Evolutionary conservation across 92 coral and sea anemone species (phyloP).

Genomic region (Desmophyllum pertusum): DNA sequence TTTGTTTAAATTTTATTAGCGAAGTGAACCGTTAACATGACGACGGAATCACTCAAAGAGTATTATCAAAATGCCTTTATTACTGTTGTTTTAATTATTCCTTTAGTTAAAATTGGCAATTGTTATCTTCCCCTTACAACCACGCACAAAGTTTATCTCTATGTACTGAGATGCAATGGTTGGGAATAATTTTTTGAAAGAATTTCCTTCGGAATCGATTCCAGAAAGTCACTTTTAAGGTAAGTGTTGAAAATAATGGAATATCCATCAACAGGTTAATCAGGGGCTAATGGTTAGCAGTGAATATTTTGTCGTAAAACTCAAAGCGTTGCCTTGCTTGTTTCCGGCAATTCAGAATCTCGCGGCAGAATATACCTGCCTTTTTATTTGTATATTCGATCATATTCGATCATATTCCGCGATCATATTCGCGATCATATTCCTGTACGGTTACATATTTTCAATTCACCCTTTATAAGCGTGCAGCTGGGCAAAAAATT

Average conservation of each 20-base stretch:
- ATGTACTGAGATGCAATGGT: not conserved
- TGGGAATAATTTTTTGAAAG: not conserved
- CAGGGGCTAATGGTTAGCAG: not conserved
- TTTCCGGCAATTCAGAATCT: not conserved
- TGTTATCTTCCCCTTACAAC: not conserved
- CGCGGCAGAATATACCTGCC: not conserved
- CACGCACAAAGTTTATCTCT: not conserved
- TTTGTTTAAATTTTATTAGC: not conserved
- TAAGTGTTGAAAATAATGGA: not conserved
- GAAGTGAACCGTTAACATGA: conserved; percentile 14
- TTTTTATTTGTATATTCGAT: not conserved
- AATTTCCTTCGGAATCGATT: not conserved
- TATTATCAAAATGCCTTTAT: conserved; percentile 4
- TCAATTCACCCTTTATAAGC: not conserved
- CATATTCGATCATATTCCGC: not conserved
- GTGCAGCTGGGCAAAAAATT: not conserved
- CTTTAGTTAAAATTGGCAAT: not conserved
- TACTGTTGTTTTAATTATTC: not conserved
- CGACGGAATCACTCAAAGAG: not conserved
- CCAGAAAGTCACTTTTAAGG: not conserved
- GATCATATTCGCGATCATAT: not conserved
- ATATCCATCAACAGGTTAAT: not conserved
- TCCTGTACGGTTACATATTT: not conserved
- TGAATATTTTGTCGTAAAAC: not conserved
- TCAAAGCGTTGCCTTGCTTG: not conserved